A percentile compares a stretch with the other conserved stretches of the same genome.
Conservation (phyloP, 2,113 vertebrate genomes). For the Clarias magur region DNA sequence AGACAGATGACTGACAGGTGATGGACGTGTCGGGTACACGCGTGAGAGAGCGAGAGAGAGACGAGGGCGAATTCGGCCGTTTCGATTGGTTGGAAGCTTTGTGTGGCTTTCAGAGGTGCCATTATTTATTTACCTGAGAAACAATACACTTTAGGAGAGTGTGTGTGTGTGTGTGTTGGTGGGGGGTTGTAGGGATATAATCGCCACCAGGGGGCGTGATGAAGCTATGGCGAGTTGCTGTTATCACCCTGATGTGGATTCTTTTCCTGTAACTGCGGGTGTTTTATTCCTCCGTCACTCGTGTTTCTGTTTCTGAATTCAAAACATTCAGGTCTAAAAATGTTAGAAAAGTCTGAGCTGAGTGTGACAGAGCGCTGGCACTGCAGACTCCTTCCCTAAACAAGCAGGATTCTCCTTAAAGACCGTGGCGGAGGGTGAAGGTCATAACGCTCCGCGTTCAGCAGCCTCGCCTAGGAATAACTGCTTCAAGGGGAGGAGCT, state of each 20-base stretch:
- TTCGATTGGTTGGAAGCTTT: background rate
- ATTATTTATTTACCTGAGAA: background rate
- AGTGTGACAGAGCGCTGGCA: background rate
- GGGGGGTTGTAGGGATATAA: too few relatives aligned
- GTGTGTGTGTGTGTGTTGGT: too few relatives aligned
- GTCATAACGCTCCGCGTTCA: too few relatives aligned
- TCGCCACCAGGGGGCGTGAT: too few relatives aligned
- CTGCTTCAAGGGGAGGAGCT: background rate
- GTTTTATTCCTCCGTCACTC: too few relatives aligned
- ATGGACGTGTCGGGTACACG: background rate
- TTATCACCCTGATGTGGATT: background rate
- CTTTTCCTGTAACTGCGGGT: background rate
- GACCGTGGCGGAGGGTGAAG: too few relatives aligned
- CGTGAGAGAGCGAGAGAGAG: background rate
- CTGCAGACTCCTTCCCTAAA: background rate
- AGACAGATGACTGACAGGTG: background rate
- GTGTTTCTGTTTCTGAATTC: background rate
- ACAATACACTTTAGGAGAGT: too few relatives aligned
- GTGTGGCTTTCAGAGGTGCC: background rate
- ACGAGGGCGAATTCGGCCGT: background rate
- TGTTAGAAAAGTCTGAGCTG: background rate
- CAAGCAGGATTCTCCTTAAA: background rate
- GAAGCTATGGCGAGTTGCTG: background rate
- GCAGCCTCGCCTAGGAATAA: too few relatives aligned
- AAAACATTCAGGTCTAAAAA: too few relatives aligned